Base-by-base conservation (phyloP, 2,797 vertebrate species). In the Anas flavirostris region DNA sequence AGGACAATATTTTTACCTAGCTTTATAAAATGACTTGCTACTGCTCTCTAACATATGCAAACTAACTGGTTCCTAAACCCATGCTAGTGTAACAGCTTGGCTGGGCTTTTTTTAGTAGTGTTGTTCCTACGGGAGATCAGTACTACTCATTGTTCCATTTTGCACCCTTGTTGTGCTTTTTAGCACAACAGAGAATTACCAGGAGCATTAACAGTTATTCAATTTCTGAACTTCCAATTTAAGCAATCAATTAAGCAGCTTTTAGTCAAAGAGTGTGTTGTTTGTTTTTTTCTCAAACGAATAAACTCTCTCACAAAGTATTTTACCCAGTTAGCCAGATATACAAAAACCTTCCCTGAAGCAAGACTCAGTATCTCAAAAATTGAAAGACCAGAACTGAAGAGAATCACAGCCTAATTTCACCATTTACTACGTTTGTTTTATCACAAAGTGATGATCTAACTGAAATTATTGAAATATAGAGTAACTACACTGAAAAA, bases 151-250 rank as follows among this genome's bases (percentile, higher is more conserved):
- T 81, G 28, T 59, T 86, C 48, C 67, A 50, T 81, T 81, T 44
- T 62, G 16, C 37, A 84, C 41, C 33, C 29, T 74, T 7, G 1
- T 62, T 15, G 9, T 50, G 43, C 11, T 25, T 83, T 88, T 67
- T 91, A 58, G 64, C 22, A 33, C 17, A 87, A 63, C 14, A 92
- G 41, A 89, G 62, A 81, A n/a, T 21, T 52, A 66, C 26, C 26
- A 66, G 48, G 78, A 76, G 53, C 52, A 84, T 88, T 94, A 89
- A 82, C 66, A 94, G 88, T 48, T 48, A 72, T 50, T 74, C 31
- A 18, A 16, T 84, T 76, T 56, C 35, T 74, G 58, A 95, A 82
- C 43, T 89, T 84, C 63, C 44, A 74, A 31, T 94, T 90, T 73
- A 73, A 81, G 74, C 22, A 26, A 81, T 37, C 0, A 0, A 48